Evolutionary conservation across 1,140 invertebrate species (phyloP).

Genomic region (Nymphalis io): DNA sequence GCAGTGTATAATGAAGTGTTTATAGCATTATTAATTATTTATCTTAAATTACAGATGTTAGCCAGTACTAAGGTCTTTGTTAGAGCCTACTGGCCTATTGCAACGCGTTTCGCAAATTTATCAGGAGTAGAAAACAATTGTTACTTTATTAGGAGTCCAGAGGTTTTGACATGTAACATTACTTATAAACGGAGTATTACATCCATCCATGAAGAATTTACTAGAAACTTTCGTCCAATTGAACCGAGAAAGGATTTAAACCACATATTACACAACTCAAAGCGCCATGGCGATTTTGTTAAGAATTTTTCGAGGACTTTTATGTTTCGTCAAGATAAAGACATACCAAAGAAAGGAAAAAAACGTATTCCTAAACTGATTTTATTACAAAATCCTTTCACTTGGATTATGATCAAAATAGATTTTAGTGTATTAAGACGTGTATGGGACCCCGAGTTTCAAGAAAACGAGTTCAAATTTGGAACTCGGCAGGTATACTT

Average conservation of each 20-base stretch:
- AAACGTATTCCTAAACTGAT: slow-evolving; percentile 66
- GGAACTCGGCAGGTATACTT: slow-evolving; percentile 65
- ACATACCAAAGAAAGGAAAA: slow-evolving; percentile 46
- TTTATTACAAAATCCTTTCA: slow-evolving; percentile 71
- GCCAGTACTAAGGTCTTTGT: slow-evolving; percentile 16
- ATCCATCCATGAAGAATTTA: slow-evolving; percentile 27
- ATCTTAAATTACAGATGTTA: slow-evolving; percentile 26
- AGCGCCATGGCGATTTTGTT: slow-evolving; percentile 34
- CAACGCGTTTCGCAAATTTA: slow-evolving; percentile 33
- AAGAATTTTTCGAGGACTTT: slow-evolving; percentile 50
- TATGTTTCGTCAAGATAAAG: slow-evolving; percentile 47
- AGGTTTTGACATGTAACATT: slow-evolving; percentile 20
- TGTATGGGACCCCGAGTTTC: slow-evolving; percentile 68
- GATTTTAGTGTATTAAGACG: slow-evolving; percentile 65
- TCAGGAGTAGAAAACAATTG: slow-evolving; percentile 19
- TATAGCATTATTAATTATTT: not conserved
- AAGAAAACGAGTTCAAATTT: slow-evolving; percentile 68
- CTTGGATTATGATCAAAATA: slow-evolving; percentile 70
- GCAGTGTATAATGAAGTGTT: not conserved
- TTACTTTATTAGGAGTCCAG: slow-evolving; percentile 3
- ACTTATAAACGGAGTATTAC: slow-evolving; percentile 28
- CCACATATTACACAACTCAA: slow-evolving; percentile 18
- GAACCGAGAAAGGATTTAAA: slow-evolving; percentile 35
- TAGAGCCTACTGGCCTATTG: slow-evolving; percentile 39
- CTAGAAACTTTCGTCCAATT: slow-evolving; percentile 41